Base-by-base conservation (phyloP, 2,888 invertebrate species). In the Frankliniella intonsa region DNA sequence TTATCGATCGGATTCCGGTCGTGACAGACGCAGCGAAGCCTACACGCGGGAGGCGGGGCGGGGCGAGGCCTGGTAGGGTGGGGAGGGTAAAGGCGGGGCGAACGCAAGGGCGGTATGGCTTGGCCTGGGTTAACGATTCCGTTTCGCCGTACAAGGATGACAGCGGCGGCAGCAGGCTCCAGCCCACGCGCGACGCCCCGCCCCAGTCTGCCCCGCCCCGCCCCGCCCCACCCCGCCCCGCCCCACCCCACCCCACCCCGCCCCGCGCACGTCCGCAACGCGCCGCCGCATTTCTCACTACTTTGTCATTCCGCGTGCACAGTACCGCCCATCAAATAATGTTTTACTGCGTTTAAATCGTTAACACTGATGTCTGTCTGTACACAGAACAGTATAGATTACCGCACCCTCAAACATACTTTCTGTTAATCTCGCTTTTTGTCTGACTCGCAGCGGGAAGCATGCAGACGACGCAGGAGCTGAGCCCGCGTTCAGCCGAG, bases 401-500 rank as follows among this genome's bases (percentile, higher is more conserved):
- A 5, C 38, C 38, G 5, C 38, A 38, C 38, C 38, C 38, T 38
- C 2, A 38, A 38, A 38, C 2, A 38, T 38, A 38, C 5, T 38
- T 38, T 38, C 38, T 38, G 5, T 38, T 38, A 3, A 38, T 38
- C 38, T 38, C 38, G 38, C 55, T 62, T 62, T 62, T 38, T 38
- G 38, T 55, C 12, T 0, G 14, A 19, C 12, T 25, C 25, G 25
- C 69, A 76, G 69, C 69, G 69, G 69, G 69, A 22, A 76, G 69
- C 69, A 76, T 76, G 69, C 69, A 76, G 69, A 76, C 69, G 69
- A 76, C 69, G 69, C 69, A 76, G 22, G 69, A 76, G 69, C 25
- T 76, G 69, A 76, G 69, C 69, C 69, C 69, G 69, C 69, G 69
- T 76, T 76, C 69, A 76, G 69, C 69, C 69, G 69, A 76, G 69